Percentiles rank a stretch among this genome's conserved stretches.
phyloP scores from a whole-genome alignment of 2,888 invertebrate genomes.

The Dasysyrphus tricinctus region DNA sequence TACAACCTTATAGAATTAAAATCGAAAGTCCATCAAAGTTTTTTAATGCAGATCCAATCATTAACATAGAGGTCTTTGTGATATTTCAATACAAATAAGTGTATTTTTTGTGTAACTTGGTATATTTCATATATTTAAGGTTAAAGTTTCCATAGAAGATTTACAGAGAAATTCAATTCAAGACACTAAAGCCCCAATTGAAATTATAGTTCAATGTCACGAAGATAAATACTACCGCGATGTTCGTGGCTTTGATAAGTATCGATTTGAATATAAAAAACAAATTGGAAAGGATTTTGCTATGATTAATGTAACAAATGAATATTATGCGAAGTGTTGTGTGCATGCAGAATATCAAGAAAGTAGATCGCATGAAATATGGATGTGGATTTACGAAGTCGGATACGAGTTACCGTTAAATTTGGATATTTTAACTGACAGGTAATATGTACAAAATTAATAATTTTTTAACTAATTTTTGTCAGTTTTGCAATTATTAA shows the following conservation, averaged over 20 bases:
- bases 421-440: conserved; percentile 1
- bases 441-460: neutral
- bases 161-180: conserved; percentile 87
- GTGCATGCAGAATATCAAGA: neutral
- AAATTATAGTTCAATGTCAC: neutral
- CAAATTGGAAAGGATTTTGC: neutral
- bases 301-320: neutral
- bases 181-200: conserved; percentile 85
- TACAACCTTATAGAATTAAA: conserved; percentile 89
- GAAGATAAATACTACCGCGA: no score
- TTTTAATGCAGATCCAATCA: conserved; percentile 94
- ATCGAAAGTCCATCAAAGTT: conserved; percentile 91
- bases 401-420: neutral
- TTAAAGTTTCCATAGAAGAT: conserved; percentile 87
- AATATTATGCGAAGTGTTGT: neutral
- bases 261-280: no score
- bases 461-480: neutral
- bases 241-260: neutral
- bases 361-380: no score
- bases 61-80: conserved; percentile 60
- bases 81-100: neutral
- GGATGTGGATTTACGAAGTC: no score
- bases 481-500: no score
- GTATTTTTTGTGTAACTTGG: neutral
- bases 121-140: neutral